These are phyloP conservation scores for Tupiocoris notatus DNA, from an alignment of 2,888 invertebrate genomes.

Conservation along the genomic window DNA sequence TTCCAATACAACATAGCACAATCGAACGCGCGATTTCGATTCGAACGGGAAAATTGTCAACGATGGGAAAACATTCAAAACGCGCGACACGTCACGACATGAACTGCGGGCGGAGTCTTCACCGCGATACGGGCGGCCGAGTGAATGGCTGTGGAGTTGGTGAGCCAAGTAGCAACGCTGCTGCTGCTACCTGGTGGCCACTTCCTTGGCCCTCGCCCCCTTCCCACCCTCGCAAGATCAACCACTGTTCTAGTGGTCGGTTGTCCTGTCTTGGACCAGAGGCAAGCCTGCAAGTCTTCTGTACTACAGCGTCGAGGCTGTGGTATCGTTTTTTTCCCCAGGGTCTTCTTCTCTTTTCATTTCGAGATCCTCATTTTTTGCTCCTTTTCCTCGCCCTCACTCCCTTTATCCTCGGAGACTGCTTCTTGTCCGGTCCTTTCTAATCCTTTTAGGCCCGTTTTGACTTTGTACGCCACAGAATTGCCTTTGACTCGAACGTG, in stretches of 20 bases:
- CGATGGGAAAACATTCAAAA: neutral
- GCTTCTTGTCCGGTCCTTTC: neutral
- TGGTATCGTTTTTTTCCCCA: constrained; percentile 8
- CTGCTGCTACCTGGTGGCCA: constrained; percentile 41
- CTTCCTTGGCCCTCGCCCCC: constrained; percentile 2
- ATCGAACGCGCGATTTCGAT: neutral
- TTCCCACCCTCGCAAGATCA: constrained; percentile 20
- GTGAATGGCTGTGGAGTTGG: constrained; percentile 35
- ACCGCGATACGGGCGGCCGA: constrained; percentile 13
- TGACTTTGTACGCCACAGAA: neutral
- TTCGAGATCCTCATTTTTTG: constrained; percentile 22
- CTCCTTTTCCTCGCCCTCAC: constrained; percentile 12
- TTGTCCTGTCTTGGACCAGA: neutral
- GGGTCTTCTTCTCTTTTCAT: constrained; percentile 16
- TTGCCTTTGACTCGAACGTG: neutral
- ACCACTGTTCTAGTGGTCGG: constrained; percentile 38
- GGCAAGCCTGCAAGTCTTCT: neutral
- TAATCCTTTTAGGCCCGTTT: neutral
- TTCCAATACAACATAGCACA: constrained; percentile 28
- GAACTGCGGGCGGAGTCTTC: neutral
- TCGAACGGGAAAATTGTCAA: neutral
- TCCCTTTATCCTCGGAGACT: neutral
- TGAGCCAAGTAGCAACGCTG: constrained; percentile 35
- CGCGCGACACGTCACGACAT: constrained; percentile 12
- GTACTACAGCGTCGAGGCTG: neutral